Conservation (phyloP, 1,140 invertebrate species). For the Danaus plexippus region DNA sequence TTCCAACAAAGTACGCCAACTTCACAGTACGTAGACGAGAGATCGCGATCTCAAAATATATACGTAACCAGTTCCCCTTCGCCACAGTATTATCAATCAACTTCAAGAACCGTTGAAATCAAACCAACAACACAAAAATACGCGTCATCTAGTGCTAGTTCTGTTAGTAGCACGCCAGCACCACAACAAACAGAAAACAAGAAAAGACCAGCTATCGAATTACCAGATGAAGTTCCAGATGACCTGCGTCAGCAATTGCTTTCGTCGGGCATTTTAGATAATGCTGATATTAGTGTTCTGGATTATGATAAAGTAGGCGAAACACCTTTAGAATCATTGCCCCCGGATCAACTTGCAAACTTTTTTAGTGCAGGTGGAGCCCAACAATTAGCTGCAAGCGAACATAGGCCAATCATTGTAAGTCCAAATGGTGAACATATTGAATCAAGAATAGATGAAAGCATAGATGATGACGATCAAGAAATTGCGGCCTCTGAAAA, state of each 20-base stretch:
- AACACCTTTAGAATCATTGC: constrained; percentile 84
- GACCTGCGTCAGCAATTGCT: constrained; percentile 86
- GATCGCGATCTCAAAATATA: constrained; percentile 38
- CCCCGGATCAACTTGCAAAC: constrained; percentile 88
- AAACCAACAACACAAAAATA: constrained; percentile 60
- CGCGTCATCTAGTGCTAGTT: constrained; percentile 56
- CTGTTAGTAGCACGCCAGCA: constrained; percentile 53
- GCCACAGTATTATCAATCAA: constrained; percentile 53
- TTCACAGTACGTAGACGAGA: constrained; percentile 53
- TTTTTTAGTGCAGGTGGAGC: constrained; percentile 85
- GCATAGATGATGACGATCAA: constrained; percentile 67
- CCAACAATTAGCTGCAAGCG: constrained; percentile 78
- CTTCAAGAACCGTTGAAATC: constrained; percentile 56
- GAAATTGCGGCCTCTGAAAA: constrained; percentile 63
- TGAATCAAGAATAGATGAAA: constrained; percentile 68
- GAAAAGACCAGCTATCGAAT: constrained; percentile 74
- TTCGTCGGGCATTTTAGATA: constrained; percentile 87
- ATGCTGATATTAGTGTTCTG: constrained; percentile 88
- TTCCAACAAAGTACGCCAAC: constrained; percentile 41
- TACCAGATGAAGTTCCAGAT: constrained; percentile 90
- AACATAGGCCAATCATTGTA: constrained; percentile 76
- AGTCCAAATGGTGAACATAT: constrained; percentile 75
- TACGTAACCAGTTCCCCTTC: constrained; percentile 48
- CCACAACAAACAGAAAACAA: constrained; percentile 67
- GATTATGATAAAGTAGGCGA: constrained; percentile 92